Conservation (phyloP, 2,888 invertebrate species). For the Drosophila fulvimacula region DNA sequence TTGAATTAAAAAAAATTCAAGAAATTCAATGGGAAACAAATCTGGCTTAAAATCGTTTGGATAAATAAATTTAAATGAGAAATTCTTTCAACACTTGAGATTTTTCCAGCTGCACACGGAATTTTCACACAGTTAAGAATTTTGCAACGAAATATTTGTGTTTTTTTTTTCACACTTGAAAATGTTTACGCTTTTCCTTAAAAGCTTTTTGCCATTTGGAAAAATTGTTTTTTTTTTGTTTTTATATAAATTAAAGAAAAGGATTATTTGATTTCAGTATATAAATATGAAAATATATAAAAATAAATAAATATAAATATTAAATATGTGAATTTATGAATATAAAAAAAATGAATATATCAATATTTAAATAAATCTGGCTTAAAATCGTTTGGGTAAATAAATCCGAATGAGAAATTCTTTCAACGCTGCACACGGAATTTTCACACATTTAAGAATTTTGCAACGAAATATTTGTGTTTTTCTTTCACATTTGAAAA, state of each 20-base stretch:
- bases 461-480: not conserved
- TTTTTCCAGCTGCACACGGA: not conserved
- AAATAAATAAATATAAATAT: too few species aligned
- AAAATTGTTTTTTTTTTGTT: too few species aligned
- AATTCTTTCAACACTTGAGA: not conserved
- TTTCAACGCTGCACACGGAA: not conserved
- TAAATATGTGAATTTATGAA: too few species aligned
- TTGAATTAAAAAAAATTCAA: not conserved
- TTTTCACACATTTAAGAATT: conserved; percentile 1
- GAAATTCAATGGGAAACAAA: not conserved
- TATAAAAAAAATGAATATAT: too few species aligned
- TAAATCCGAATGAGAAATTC: not conserved
- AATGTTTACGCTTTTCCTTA: not conserved
- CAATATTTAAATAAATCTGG: not conserved
- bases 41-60: not conserved
- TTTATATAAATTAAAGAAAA: not conserved
- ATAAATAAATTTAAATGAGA: not conserved
- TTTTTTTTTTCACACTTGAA: not conserved
- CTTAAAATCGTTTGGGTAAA: not conserved
- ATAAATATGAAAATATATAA: not conserved
- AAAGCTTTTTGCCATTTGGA: too few species aligned
- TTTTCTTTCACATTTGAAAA: not conserved
- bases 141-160: not conserved
- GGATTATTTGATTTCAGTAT: not conserved
- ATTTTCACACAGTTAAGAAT: conserved; percentile 1